Base-by-base conservation (phyloP, 2,797 vertebrate genomes). In the Enteromius anoplus region DNA sequence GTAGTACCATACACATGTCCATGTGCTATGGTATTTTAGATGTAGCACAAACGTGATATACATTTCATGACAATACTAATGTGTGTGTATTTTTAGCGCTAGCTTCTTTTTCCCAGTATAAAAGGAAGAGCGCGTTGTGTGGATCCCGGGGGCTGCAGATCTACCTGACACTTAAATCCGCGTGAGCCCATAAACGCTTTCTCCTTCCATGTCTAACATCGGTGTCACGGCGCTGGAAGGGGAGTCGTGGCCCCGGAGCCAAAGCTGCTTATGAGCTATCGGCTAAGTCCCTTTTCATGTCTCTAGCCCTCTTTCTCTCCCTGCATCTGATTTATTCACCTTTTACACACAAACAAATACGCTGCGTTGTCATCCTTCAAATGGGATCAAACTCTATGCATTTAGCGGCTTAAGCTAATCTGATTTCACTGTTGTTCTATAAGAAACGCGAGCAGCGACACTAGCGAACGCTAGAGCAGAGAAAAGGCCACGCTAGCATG, bases 401-500 rank as follows among this genome's bases (percentile, higher is more conserved):
- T 92, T 93, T 93, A 94, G 92, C 88, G 89, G 91, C 90, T 94
- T 91, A 91, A 88, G 88, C 87, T 93, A 94, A 95, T 93, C 91
- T 87, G 91, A 93, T 94, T 94, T 91, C 91, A 91, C 90, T 88
- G 89, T 87, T 88, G 90, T 92, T 90, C 89, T 89, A 91, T 87
- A 58, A 75, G 90, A 91, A 91, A 91, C 86, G 85, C 87, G 88
- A 92, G 88, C 85, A 80, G 86, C 79, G 75, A 87, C 83, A 84
- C 88, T 88, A 87, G 80, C 26, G 5, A 92, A 70, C 10, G 34
- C 85, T 85, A 83, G 85, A 86, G 80, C 40, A 69, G 82, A 88
- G 85, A 78, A 87, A 82, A 81, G 84, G 75, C 81, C 45, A 45
- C 69, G 90, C 91, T 88, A 91, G 88, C 86, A 82, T 81, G 47